Evolutionary conservation across 1,140 invertebrate genomes (phyloP).

Genomic region (Bombus superbus): DNA sequence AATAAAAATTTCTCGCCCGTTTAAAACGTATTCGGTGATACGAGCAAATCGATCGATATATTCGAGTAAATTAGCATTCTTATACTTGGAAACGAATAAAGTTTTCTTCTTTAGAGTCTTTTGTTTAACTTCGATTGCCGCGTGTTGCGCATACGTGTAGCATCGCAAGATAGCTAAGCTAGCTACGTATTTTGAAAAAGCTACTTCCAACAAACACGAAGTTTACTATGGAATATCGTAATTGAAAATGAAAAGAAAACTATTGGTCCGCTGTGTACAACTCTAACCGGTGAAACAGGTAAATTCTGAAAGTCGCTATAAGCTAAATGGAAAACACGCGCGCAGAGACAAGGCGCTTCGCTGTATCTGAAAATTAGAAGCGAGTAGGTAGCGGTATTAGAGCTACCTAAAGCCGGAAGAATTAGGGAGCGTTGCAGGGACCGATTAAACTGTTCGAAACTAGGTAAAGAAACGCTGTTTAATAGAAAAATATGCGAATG

Average conservation of each 20-base stretch:
- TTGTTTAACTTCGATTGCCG: no score
- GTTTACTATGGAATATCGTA: neutral
- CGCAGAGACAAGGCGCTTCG: neutral
- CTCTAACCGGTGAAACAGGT: neutral
- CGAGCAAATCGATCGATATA: no score
- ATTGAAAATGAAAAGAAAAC: neutral
- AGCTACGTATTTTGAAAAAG: no score
- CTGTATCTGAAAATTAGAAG: neutral
- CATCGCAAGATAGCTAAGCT: no score
- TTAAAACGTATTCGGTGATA: no score
- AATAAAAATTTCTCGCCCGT: no score
- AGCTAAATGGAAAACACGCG: neutral
- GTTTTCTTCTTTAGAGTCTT: no score
- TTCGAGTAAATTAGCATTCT: no score
- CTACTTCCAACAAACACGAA: no score
- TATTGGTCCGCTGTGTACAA: neutral
- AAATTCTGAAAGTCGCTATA: neutral
- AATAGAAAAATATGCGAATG: neutral
- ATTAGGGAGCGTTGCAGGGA: neutral
- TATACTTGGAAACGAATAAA: no score
- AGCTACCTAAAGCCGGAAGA: neutral
- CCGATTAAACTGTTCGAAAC: neutral
- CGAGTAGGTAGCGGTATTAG: neutral
- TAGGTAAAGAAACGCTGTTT: neutral
- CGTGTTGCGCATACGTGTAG: no score